These are phyloP conservation scores for Halichoeres trimaculatus DNA, from an alignment of 2,113 vertebrate genomes.

Conservation along the genomic window DNA sequence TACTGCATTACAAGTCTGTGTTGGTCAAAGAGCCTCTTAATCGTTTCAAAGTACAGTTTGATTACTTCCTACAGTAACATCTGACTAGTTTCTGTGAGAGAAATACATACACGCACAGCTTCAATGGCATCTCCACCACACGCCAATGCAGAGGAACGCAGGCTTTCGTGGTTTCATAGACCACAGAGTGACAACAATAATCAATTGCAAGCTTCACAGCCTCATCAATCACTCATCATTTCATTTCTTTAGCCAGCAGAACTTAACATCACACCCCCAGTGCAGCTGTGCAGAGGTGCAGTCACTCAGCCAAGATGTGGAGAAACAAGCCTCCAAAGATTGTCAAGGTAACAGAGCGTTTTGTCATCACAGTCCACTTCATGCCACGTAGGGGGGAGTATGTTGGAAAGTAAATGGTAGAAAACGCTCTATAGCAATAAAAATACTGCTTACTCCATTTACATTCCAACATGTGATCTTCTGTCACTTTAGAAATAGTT, in stretches of 20 bases:
- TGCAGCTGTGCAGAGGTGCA: conserved; percentile 38
- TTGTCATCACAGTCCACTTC: conserved; percentile 41
- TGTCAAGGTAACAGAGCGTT: conserved; percentile 61
- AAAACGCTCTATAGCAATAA: conserved; percentile 52
- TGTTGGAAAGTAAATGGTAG: conserved; percentile 44
- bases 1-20: conserved; percentile 33
- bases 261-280: conserved; percentile 35
- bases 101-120: conserved; percentile 21
- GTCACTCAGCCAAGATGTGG: conserved; percentile 20
- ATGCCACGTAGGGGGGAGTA: conserved; percentile 12
- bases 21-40: conserved; percentile 4
- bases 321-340: conserved; percentile 54
- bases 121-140: conserved; percentile 54
- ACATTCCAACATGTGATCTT: conserved; percentile 42
- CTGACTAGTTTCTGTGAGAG: conserved; percentile 37
- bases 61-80: conserved; percentile 39
- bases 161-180: conserved; percentile 44
- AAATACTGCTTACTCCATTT: conserved; percentile 75
- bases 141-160: conserved; percentile 13
- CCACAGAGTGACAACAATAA: conserved; percentile 51
- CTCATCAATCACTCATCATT: not conserved
- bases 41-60: conserved; percentile 27
- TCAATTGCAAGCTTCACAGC: conserved; percentile 19
- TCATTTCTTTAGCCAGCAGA: conserved; percentile 31
- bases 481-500: conserved; percentile 40